Evolutionary conservation across 2,888 invertebrate genomes (phyloP).

Genomic region (Dynastes grantii): DNA sequence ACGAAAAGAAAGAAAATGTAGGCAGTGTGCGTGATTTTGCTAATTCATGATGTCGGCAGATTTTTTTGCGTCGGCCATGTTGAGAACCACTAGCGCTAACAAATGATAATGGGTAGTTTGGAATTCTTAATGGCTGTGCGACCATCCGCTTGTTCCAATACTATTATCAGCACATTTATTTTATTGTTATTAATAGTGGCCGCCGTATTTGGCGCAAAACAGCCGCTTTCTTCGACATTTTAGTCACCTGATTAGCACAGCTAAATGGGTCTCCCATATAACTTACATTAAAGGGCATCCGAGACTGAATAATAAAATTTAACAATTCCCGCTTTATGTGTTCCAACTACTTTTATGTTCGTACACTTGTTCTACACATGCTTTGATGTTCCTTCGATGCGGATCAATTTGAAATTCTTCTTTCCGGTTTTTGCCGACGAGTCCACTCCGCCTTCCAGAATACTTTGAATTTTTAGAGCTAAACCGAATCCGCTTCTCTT

Average conservation of each 20-base stretch:
- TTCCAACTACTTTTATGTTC: conserved; percentile 59
- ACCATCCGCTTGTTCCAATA: conserved; percentile 67
- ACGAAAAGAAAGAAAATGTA: conserved; percentile 50
- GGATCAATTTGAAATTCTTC: conserved; percentile 59
- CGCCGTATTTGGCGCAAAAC: conserved; percentile 68
- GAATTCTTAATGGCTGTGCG: conserved; percentile 67
- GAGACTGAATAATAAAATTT: conserved; percentile 68
- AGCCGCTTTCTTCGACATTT: conserved; percentile 68
- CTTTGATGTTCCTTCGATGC: conserved; percentile 63
- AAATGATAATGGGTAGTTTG: conserved; percentile 71
- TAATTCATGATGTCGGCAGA: conserved; percentile 57
- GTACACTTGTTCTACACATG: conserved; percentile 60
- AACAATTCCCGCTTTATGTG: conserved; percentile 67
- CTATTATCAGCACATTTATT: conserved; percentile 72
- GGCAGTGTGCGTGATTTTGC: conserved; percentile 60
- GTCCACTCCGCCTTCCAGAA: conserved; percentile 30
- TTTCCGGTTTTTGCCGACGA: conserved; percentile 39
- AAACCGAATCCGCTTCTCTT: conserved; percentile 23
- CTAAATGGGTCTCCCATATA: conserved; percentile 64
- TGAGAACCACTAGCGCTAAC: conserved; percentile 62
- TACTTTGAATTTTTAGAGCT: conserved; percentile 45
- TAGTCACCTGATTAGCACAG: conserved; percentile 70
- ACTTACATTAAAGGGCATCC: conserved; percentile 65
- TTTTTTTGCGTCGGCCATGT: conserved; percentile 47
- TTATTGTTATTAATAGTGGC: conserved; percentile 72